Evolutionary conservation across 2,888 invertebrate species (phyloP).

Genomic region (Petrophora chlorosata): DNA sequence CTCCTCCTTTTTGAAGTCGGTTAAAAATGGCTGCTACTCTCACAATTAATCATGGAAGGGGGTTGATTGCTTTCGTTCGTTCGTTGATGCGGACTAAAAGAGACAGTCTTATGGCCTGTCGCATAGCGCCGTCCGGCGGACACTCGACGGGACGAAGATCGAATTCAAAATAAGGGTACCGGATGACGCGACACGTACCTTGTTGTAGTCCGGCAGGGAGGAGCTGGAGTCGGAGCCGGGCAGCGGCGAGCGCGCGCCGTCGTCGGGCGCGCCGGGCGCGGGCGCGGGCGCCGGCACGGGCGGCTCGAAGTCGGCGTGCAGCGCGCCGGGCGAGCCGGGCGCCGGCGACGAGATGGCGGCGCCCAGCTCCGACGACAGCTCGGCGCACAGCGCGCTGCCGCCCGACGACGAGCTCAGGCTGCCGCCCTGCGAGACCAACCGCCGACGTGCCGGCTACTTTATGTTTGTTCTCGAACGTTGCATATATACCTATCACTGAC

Average conservation of each 20-base stretch:
- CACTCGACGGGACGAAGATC: too few species aligned
- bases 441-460: too few species aligned
- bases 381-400: slow-evolving; percentile 83
- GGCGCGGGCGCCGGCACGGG: slow-evolving; percentile 59
- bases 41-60: too few species aligned
- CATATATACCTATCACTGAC: too few species aligned
- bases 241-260: slow-evolving; percentile 45
- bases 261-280: slow-evolving; percentile 42
- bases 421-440: slow-evolving; percentile 45
- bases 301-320: slow-evolving; percentile 88
- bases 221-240: slow-evolving; percentile 45
- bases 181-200: slow-evolving; percentile 53
- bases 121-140: too few species aligned
- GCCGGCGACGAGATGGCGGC: slow-evolving; percentile 90
- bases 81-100: too few species aligned
- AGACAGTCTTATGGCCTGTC: too few species aligned
- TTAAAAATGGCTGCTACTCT: too few species aligned
- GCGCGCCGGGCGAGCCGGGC: slow-evolving; percentile 86
- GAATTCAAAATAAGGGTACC: too few species aligned
- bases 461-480: background rate
- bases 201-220: slow-evolving; percentile 64
- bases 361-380: slow-evolving; percentile 90
- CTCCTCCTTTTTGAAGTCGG: too few species aligned
- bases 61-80: too few species aligned
- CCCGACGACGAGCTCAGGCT: slow-evolving; percentile 46